Percentiles rank a stretch among this genome's conserved stretches.
phyloP scores from a whole-genome alignment of 2,888 invertebrate genomes.

The Arrhopalites spinosus region DNA sequence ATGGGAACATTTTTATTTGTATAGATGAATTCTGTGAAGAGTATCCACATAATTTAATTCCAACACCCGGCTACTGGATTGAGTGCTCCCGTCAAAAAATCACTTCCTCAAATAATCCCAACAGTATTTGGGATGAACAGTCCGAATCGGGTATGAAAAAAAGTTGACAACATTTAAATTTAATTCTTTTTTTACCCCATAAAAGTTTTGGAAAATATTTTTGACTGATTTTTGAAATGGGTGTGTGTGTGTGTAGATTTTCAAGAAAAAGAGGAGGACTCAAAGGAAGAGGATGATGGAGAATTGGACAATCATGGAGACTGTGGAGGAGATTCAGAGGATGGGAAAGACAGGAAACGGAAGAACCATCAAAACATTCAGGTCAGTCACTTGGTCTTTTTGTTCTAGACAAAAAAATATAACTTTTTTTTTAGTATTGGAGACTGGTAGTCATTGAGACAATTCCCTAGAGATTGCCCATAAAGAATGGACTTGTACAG shows the following conservation, averaged over 20 bases:
- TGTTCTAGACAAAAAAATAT: no score
- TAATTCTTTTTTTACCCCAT: no score
- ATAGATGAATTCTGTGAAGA: constrained; percentile 92
- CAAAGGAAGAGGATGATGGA: constrained; percentile 60
- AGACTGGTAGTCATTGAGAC: no score
- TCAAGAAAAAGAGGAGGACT: constrained; percentile 56
- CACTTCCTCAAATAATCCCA: constrained; percentile 44
- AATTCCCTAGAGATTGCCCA: no score
- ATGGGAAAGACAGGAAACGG: constrained; percentile 47
- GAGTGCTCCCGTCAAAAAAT: constrained; percentile 89
- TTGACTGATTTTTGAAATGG: no score
- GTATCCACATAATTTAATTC: constrained; percentile 87
- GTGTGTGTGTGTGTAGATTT: constrained; percentile 48
- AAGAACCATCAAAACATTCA: constrained; percentile 55
- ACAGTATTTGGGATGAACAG: constrained; percentile 81
- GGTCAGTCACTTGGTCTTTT: constrained; percentile 35
- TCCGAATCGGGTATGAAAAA: constrained; percentile 48
- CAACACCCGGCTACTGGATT: constrained; percentile 93
- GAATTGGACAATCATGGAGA: constrained; percentile 54
- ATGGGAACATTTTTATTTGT: constrained; percentile 48
- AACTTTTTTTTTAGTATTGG: no score
- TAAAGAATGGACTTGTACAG: no score
- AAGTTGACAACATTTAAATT: background rate
- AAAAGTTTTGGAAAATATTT: no score
- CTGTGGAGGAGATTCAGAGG: constrained; percentile 44